These are phyloP conservation scores for Melitaea cinxia DNA, from an alignment of 1,140 invertebrate species.

Conservation along the genomic window DNA sequence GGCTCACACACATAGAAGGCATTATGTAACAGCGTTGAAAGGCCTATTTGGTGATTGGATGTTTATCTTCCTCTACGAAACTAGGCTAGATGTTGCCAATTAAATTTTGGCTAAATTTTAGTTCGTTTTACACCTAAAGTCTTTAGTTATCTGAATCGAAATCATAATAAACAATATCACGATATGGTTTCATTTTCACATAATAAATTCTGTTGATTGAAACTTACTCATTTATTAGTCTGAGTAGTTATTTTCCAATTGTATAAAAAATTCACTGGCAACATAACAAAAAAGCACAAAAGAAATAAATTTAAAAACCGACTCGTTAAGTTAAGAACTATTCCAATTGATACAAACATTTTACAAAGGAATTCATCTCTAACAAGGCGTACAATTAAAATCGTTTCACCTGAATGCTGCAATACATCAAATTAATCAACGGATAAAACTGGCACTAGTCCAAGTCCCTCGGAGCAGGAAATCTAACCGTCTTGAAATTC, in stretches of 20 bases:
- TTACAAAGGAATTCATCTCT: conserved; percentile 22
- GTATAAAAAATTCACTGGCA: no score
- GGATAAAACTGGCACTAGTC: conserved; percentile 31
- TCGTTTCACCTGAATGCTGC: conserved; percentile 33
- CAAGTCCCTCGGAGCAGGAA: conserved; percentile 25
- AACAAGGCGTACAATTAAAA: conserved; percentile 37
- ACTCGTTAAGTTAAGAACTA: conserved; percentile 1
- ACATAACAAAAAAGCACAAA: neutral
- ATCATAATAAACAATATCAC: no score
- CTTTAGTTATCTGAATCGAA: no score
- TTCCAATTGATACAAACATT: conserved; percentile 17
- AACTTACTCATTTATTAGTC: neutral
- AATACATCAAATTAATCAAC: conserved; percentile 41
- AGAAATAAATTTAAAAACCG: neutral
- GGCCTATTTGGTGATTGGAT: neutral
- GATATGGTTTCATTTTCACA: no score
- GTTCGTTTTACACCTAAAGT: no score
- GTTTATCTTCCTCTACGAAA: no score
- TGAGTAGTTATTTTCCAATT: neutral
- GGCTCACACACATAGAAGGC: neutral
- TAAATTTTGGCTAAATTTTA: no score
- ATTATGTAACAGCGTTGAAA: neutral
- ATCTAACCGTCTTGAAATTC: conserved; percentile 28
- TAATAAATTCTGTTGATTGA: no score
- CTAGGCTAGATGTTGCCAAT: no score